Evolutionary conservation across 2,888 invertebrate genomes (phyloP), one percentile per base, ranked within the genome.

Genomic region (Morpho helenor): DNA sequence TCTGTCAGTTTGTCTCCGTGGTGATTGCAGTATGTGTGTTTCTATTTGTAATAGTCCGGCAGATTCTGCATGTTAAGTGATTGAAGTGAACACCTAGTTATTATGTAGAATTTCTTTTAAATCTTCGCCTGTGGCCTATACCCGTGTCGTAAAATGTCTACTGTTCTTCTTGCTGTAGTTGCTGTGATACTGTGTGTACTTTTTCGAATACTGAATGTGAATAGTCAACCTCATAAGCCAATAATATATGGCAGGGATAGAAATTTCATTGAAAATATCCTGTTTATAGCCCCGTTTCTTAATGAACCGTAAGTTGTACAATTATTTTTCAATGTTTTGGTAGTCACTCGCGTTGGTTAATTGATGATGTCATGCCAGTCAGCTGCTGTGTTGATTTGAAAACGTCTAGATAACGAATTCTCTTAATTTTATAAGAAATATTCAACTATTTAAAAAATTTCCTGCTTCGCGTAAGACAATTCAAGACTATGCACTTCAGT

Each of bases 131-230:
- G 51, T 45, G 55, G 46, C 56, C 66, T 48, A 65, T 62, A 60
- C 57, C 67, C 67, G 66, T 61, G 56, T 61, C 51, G 56, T 65
- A 85, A 70, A 76, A 96, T 96, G 96, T 96, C 96, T 73, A 95
- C 96, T 65, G 96, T 96, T 64, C 91, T 96, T 68, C 86, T 96
- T 71, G 96, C 96, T 63, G 94, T 95, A 61, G 89, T 96, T 69
- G 96, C 96, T 66, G 95, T 96, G 63, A 94, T 96, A 73, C 89
- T 96, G 64, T 96, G 96, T 85, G 93, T 96, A 74, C 92, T 96
- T 68, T 96, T 96, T 80, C 93, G 96, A 80, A 94, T 96, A 80
- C 86, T 96, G 69, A 96, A 96, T 84, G 96, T 96, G 64, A 96
- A 95, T 84, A 96, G 96, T 76, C 94, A 95, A 77, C 94, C 96